Evolutionary conservation across 64 coral and sea anemone species (phyloP).

Genomic region (Stylophora pistillata): DNA sequence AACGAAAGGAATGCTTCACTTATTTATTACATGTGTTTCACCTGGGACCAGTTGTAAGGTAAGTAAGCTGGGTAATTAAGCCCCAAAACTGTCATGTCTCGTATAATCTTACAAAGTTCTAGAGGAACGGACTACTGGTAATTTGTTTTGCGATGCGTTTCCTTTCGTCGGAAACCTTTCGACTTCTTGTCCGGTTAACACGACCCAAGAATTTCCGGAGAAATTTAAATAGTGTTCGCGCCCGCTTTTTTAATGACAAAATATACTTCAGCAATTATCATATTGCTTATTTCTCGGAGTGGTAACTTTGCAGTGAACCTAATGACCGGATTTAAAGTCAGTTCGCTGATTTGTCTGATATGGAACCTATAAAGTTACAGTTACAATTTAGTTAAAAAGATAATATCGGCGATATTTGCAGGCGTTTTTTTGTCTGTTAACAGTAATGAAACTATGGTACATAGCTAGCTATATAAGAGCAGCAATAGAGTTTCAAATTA

Average conservation of each 20-base stretch:
- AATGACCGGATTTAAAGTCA: neutral
- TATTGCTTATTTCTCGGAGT: neutral
- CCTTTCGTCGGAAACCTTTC: neutral
- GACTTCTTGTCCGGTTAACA: neutral
- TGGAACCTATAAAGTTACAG: no score
- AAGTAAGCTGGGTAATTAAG: neutral
- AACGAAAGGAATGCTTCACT: conserved; percentile 4
- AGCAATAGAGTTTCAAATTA: neutral
- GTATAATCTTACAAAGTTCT: neutral
- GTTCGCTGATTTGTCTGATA: neutral
- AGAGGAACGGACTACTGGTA: neutral
- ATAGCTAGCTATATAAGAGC: no score
- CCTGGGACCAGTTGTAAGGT: conserved; percentile 29
- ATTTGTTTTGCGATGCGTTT: neutral
- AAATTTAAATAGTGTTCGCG: neutral
- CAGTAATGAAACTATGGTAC: no score
- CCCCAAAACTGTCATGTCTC: neutral
- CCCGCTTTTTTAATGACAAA: neutral
- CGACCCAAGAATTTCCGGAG: conserved; percentile 12
- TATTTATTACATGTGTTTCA: conserved; percentile 19
- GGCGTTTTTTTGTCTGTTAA: no score
- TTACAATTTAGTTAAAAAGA: neutral
- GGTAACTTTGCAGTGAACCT: neutral
- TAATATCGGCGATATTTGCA: neutral
- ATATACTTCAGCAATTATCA: neutral